Evolutionary conservation across 2,888 invertebrate species (phyloP).

Genomic region (Bugulina stolonifera): DNA sequence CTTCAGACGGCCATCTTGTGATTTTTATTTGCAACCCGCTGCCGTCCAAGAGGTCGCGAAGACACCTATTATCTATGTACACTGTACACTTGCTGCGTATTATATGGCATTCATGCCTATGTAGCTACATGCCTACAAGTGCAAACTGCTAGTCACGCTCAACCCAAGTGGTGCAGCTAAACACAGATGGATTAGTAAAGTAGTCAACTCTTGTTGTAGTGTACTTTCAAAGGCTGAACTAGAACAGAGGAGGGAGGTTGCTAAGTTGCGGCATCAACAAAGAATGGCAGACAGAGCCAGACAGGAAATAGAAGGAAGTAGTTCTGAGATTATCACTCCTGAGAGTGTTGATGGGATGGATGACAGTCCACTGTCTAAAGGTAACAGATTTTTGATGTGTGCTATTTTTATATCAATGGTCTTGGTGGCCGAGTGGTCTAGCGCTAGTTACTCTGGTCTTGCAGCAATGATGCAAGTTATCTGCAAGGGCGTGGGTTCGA

Average conservation of each 20-base stretch:
- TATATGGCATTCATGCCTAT: too few species aligned
- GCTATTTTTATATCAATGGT: background rate
- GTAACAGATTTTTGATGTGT: background rate
- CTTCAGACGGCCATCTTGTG: too few species aligned
- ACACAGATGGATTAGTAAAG: too few species aligned
- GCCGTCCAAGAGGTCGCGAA: too few species aligned
- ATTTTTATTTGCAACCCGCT: too few species aligned
- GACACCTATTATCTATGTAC: too few species aligned
- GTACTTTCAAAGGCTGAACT: slow-evolving; percentile 71
- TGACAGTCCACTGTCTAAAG: background rate
- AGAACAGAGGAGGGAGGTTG: slow-evolving; percentile 63
- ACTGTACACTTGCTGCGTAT: too few species aligned
- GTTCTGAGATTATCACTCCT: background rate
- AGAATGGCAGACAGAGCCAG: slow-evolving; percentile 36
- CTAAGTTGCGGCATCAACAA: slow-evolving; percentile 63
- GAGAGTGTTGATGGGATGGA: background rate
- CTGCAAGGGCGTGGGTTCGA: too few species aligned
- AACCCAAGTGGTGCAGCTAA: too few species aligned
- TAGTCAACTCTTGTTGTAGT: slow-evolving; percentile 57
- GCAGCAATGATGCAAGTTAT: background rate
- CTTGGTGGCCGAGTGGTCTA: background rate
- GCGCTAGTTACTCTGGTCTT: background rate
- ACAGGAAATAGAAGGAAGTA: background rate
- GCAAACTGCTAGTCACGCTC: too few species aligned
- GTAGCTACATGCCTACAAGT: too few species aligned